A percentile compares a stretch with the other conserved stretches of the same genome.
Conservation (phyloP, 2,888 invertebrate genomes). For the Linyphia triangularis region DNA sequence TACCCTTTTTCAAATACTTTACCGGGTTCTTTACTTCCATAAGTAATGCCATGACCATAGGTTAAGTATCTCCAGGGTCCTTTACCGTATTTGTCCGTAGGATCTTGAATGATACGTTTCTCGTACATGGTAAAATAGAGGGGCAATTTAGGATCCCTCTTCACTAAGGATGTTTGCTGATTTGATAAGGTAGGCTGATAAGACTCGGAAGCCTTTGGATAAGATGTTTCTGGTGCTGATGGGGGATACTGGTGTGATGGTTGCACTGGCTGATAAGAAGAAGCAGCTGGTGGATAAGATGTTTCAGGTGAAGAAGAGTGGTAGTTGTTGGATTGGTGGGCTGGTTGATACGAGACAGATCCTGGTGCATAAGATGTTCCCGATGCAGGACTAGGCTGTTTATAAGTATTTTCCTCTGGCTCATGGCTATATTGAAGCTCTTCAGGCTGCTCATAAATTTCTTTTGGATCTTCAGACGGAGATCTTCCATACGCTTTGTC, state of each 20-base stretch:
- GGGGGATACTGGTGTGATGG: not conserved
- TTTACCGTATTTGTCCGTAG: conserved; percentile 55
- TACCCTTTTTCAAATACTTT: conserved; percentile 72
- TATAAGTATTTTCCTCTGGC: not conserved
- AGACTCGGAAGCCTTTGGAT: not conserved
- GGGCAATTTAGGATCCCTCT: conserved; percentile 55
- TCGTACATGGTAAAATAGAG: conserved; percentile 70
- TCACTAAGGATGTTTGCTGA: not conserved
- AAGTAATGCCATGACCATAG: conserved; percentile 69
- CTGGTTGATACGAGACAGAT: not conserved
- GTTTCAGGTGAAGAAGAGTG: not conserved
- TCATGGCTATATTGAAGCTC: conserved; percentile 31
- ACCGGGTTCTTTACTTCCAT: conserved; percentile 70
- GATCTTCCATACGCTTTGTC: not conserved
- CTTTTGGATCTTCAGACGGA: not conserved
- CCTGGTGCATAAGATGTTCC: not conserved
- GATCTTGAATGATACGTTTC: conserved; percentile 59
- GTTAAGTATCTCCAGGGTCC: conserved; percentile 73
- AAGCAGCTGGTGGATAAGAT: not conserved
- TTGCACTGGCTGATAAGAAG: not conserved
- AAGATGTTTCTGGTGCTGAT: not conserved
- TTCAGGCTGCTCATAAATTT: not conserved
- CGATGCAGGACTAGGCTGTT: not conserved
- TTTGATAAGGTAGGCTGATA: no score
- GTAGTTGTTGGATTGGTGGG: not conserved